Conservation (phyloP, 2,113 vertebrate genomes). For the rabbit (Oryctolagus cuniculus) region mOryCun1.1 NC_091439.1:68279501-68280000, state of each 20-base stretch:
- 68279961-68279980: neutral
- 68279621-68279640: neutral
- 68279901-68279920: neutral
- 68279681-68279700: neutral
- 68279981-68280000: neutral
- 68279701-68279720: neutral
- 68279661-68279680: neutral
- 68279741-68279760: neutral
- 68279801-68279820: neutral
- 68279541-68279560: neutral
- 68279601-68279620: neutral
- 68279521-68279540: conserved; percentile 11
- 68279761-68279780: neutral
- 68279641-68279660: neutral
- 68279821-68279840: neutral
- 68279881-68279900: neutral
- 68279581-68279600: neutral
- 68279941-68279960: too few species aligned
- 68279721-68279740: neutral
- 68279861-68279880: neutral
- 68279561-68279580: neutral
- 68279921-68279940: neutral
- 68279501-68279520: neutral
- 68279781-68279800: neutral
- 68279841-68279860: neutral